phyloP scores from a whole-genome alignment of 2,113 vertebrate species.

The Esox niger region DNA sequence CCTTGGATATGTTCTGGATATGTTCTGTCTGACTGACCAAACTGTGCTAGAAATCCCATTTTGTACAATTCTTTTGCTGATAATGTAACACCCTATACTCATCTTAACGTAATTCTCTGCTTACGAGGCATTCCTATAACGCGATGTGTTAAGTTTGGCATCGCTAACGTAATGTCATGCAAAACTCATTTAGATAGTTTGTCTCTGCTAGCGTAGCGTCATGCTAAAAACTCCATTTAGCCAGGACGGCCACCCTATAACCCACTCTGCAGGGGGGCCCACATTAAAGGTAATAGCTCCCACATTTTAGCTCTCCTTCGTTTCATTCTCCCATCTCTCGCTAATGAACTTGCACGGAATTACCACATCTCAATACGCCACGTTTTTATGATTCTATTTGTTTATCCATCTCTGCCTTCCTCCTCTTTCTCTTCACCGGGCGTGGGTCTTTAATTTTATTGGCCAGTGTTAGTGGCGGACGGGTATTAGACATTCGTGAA shows the following conservation, averaged over 20 bases:
- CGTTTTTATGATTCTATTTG: constrained; percentile 82
- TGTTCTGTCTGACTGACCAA: constrained; percentile 18
- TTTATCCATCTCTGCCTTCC: constrained; percentile 72
- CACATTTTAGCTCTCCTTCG: constrained; percentile 63
- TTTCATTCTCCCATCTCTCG: constrained; percentile 64
- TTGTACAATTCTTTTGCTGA: background rate
- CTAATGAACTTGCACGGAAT: constrained; percentile 77
- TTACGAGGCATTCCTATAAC: background rate
- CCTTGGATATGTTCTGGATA: constrained; percentile 14
- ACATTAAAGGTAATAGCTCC: constrained; percentile 75
- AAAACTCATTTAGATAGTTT: constrained; percentile 68
- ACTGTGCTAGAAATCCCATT: background rate
- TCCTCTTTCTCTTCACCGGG: constrained; percentile 36
- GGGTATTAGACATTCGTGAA: constrained; percentile 20
- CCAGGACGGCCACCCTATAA: constrained; percentile 67
- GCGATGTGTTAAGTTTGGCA: constrained; percentile 55
- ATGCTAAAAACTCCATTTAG: constrained; percentile 66
- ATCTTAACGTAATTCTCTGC: constrained; percentile 1
- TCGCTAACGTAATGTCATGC: constrained; percentile 58
- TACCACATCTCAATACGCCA: constrained; percentile 65
- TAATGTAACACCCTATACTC: background rate
- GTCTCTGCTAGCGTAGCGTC: constrained; percentile 59
- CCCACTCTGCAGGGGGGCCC: constrained; percentile 70
- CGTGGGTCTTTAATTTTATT: constrained; percentile 72
- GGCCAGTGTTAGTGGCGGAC: constrained; percentile 79